Conservation (phyloP, 2,797 vertebrate species). For the Sarcoramphus papa region DNA sequence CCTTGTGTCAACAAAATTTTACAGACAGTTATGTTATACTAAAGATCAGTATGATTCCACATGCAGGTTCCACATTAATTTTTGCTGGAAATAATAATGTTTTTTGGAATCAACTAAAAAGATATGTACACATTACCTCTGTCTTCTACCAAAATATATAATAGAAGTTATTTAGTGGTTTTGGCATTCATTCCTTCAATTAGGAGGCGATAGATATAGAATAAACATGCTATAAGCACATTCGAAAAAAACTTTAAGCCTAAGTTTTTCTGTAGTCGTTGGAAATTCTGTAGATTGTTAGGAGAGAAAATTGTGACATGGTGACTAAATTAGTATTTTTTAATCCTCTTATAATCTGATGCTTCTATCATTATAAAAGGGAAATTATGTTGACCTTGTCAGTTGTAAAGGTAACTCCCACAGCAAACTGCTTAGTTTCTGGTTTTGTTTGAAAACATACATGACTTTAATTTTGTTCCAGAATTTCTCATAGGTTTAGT, state of each 20-base stretch:
- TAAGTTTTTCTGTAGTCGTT: neutral
- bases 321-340: neutral
- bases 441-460: neutral
- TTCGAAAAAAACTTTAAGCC: neutral
- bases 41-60: neutral
- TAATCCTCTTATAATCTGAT: neutral
- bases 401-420: neutral
- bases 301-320: neutral
- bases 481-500: neutral
- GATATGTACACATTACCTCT: neutral
- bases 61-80: neutral
- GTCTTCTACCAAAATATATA: neutral
- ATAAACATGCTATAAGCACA: neutral
- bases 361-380: neutral
- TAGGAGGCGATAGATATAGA: neutral
- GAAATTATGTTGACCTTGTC: neutral
- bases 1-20: neutral
- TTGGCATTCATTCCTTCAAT: neutral
- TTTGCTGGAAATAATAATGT: neutral
- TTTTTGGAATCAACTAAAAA: neutral
- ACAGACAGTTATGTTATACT: neutral
- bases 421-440: neutral
- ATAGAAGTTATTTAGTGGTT: neutral
- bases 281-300: neutral
- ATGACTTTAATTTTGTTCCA: neutral